phyloP scores from a whole-genome alignment of 2,797 vertebrate species.

The Amblyopsis hoosieri region DNA sequence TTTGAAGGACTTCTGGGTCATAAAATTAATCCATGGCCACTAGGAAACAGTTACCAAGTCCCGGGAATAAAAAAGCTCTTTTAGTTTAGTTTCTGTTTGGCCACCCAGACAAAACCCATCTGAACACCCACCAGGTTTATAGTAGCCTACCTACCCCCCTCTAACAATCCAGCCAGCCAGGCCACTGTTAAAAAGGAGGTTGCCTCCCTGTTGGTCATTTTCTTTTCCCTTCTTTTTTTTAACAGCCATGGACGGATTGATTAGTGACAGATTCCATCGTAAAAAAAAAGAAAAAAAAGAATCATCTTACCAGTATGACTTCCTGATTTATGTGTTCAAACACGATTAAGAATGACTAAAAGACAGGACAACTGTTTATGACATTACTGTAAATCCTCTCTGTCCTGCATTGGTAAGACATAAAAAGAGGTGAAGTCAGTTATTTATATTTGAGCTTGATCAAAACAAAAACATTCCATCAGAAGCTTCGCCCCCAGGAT shows the following conservation, averaged over 20 bases:
- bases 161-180: constrained; percentile 35
- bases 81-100: constrained; percentile 33
- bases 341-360: background rate
- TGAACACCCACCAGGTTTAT: constrained; percentile 61
- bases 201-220: constrained; percentile 51
- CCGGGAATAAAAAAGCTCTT: constrained; percentile 1
- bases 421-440: no score
- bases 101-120: constrained; percentile 43
- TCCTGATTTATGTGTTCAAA: background rate
- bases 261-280: constrained; percentile 41
- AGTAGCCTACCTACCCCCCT: constrained; percentile 22
- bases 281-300: constrained; percentile 33
- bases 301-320: constrained; percentile 5
- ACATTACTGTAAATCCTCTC: background rate
- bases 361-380: constrained; percentile 6
- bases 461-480: no score
- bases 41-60: no score
- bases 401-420: background rate
- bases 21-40: no score
- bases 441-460: no score
- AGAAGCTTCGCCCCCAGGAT: background rate
- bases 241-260: constrained; percentile 51
- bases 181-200: constrained; percentile 54
- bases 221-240: constrained; percentile 56
- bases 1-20: no score